These are phyloP conservation scores for Amblyjoppa proteus DNA, from an alignment of 2,888 invertebrate species.

Conservation along the genomic window DNA sequence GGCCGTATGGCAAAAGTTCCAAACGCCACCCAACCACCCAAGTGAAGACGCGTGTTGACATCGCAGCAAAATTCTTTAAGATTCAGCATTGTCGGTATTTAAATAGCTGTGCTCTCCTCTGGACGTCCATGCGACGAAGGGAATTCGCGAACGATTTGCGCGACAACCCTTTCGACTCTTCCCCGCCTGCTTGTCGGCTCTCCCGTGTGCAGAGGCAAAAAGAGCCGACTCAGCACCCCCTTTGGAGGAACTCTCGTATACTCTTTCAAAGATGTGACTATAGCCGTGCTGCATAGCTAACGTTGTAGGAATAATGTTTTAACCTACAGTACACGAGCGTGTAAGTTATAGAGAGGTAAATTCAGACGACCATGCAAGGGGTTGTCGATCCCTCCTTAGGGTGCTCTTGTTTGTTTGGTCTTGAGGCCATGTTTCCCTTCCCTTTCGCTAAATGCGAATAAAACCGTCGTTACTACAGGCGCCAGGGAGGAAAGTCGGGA, in stretches of 20 bases:
- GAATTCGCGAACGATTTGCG: not conserved
- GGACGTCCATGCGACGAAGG: not conserved
- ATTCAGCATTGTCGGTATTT: too few species aligned
- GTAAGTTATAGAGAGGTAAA: not conserved
- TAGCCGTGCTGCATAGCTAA: slow-evolving; percentile 25
- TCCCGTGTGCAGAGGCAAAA: slow-evolving; percentile 29
- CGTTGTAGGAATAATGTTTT: slow-evolving; percentile 8
- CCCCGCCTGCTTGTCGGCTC: not conserved
- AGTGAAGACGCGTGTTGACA: too few species aligned
- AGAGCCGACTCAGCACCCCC: slow-evolving; percentile 45
- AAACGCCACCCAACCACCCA: too few species aligned
- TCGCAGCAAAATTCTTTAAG: too few species aligned
- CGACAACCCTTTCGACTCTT: not conserved
- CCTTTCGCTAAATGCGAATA: too few species aligned
- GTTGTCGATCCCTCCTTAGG: too few species aligned
- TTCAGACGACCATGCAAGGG: not conserved
- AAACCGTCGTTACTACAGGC: too few species aligned
- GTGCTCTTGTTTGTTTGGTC: too few species aligned
- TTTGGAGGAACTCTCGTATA: slow-evolving; percentile 24
- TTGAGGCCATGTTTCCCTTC: too few species aligned
- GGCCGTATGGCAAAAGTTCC: too few species aligned
- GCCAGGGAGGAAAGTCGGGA: too few species aligned
- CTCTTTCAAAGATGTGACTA: slow-evolving; percentile 12
- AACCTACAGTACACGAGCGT: not conserved
- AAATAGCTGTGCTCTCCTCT: not conserved